phyloP scores from a whole-genome alignment of 2,888 invertebrate species.

The Xestia ashworthii region DNA sequence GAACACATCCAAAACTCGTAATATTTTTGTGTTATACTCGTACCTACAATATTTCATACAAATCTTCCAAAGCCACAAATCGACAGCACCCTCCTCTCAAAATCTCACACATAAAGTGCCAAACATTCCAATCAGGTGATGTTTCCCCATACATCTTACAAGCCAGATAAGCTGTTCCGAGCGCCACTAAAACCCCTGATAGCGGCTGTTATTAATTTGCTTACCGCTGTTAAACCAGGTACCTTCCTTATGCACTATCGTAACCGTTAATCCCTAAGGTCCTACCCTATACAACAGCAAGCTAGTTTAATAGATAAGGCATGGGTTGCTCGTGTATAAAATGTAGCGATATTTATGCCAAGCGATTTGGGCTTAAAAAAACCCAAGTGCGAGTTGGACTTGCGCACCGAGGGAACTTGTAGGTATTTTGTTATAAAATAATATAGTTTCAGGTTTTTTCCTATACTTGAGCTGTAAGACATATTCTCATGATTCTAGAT shows the following conservation, averaged over 20 bases:
- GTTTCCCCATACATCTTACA: slow-evolving; percentile 8
- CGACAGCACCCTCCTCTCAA: too few relatives aligned
- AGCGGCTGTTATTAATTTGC: slow-evolving; percentile 59
- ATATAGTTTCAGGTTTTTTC: too few relatives aligned
- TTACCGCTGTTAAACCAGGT: slow-evolving; percentile 47
- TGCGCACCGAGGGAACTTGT: too few relatives aligned
- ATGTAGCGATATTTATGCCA: neutral
- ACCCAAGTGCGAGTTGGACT: too few relatives aligned
- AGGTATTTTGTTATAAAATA: neutral
- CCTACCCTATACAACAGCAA: neutral
- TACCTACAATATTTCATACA: too few relatives aligned
- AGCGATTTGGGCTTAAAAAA: neutral
- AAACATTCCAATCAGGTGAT: slow-evolving; percentile 33
- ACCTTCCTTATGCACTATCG: slow-evolving; percentile 53
- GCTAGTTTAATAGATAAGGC: slow-evolving; percentile 23
- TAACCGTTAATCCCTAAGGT: slow-evolving; percentile 42
- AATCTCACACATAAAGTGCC: neutral
- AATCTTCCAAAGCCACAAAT: neutral
- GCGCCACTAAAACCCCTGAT: slow-evolving; percentile 57
- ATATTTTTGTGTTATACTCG: too few relatives aligned
- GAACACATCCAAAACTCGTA: too few relatives aligned
- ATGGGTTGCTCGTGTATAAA: neutral
- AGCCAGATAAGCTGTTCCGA: slow-evolving; percentile 64
- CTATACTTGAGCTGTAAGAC: too few relatives aligned
- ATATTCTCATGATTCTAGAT: too few relatives aligned